Conservation (phyloP, 2,888 invertebrate genomes). For the Andrena haemorrhoa region DNA sequence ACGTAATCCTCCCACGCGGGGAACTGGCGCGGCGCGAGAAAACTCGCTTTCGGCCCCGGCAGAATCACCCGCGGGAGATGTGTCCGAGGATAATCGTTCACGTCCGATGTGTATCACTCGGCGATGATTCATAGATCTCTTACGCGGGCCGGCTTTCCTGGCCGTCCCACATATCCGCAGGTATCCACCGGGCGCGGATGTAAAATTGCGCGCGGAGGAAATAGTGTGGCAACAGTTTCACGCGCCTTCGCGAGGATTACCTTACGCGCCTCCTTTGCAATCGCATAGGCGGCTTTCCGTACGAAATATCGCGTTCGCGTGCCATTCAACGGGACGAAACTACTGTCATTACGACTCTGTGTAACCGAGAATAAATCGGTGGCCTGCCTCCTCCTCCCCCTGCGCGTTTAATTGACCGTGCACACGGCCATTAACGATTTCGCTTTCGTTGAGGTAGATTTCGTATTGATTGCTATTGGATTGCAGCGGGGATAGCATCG, state of each 20-base stretch:
- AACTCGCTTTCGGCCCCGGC: slow-evolving; percentile 56
- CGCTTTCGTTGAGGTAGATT: background rate
- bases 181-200: slow-evolving; percentile 58
- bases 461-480: background rate
- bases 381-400: too few relatives aligned
- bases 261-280: slow-evolving; percentile 66
- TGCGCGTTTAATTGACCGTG: slow-evolving; percentile 22
- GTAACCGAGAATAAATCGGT: slow-evolving; percentile 44
- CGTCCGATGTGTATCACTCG: slow-evolving; percentile 58
- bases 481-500: too few relatives aligned
- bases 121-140: slow-evolving; percentile 72
- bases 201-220: slow-evolving; percentile 70
- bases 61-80: slow-evolving; percentile 61
- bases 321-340: slow-evolving; percentile 24
- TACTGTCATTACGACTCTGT: slow-evolving; percentile 19
- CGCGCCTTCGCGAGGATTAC: slow-evolving; percentile 65
- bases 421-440: slow-evolving; percentile 27
- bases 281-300: slow-evolving; percentile 48
- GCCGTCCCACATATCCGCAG: slow-evolving; percentile 69
- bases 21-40: slow-evolving; percentile 57
- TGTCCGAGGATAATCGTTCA: slow-evolving; percentile 42
- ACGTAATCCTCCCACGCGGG: slow-evolving; percentile 69
- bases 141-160: slow-evolving; percentile 59
- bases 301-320: slow-evolving; percentile 41
- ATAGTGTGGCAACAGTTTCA: slow-evolving; percentile 70